Evolutionary conservation across 1,140 invertebrate species (phyloP).

Genomic region (Myzus persicae): DNA sequence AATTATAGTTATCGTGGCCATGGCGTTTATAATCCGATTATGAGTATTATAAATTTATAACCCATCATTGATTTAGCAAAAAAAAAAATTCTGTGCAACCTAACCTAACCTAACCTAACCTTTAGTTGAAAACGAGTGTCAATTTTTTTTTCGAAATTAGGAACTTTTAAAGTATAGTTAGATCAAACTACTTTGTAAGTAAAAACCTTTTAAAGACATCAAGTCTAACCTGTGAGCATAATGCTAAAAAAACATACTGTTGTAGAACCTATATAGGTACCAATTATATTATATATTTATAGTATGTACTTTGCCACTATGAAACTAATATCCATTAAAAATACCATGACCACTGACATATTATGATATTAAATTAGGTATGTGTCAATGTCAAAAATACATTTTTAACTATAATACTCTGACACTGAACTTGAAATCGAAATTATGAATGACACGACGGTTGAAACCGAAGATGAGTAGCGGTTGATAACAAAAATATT

Average conservation of each 20-base stretch:
- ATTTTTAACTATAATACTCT: not conserved
- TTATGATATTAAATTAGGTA: not conserved
- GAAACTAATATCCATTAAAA: not conserved
- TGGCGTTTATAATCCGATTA: not conserved
- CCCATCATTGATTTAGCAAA: not conserved
- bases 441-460: not conserved
- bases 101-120: too few relatives aligned
- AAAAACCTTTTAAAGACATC: not conserved
- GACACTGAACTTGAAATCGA: slow-evolving; percentile 57
- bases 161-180: too few relatives aligned
- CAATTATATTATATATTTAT: not conserved
- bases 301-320: not conserved
- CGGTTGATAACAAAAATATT: not conserved
- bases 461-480: not conserved
- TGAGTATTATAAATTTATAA: not conserved
- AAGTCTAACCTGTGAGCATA: not conserved
- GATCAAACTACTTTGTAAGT: not conserved
- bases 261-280: too few relatives aligned
- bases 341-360: not conserved
- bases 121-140: not conserved
- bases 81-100: not conserved
- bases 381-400: slow-evolving; percentile 29
- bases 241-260: not conserved
- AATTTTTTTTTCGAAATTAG: not conserved
- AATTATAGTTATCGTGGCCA: not conserved